phyloP scores from a whole-genome alignment of 2,888 invertebrate genomes.

The Leptinotarsa peninsularis region DNA sequence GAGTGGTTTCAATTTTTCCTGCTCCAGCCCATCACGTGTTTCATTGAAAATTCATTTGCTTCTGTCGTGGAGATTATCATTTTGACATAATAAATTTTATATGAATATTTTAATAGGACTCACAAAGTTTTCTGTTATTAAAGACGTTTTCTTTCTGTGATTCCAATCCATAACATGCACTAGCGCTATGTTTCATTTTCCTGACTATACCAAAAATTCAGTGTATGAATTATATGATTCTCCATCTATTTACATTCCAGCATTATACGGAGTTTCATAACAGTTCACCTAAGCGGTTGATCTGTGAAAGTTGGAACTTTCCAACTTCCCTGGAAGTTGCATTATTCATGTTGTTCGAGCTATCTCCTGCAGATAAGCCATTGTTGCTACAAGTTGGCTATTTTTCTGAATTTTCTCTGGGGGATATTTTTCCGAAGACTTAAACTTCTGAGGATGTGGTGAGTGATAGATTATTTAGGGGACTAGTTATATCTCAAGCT shows the following conservation, averaged over 20 bases:
- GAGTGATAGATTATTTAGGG: conserved; percentile 38
- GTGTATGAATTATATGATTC: conserved; percentile 20
- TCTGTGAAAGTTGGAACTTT: conserved; percentile 51
- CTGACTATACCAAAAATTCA: not conserved
- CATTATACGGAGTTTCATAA: conserved; percentile 39
- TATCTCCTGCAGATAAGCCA: conserved; percentile 61
- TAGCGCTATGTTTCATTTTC: too few species aligned
- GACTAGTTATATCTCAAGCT: conserved; percentile 30
- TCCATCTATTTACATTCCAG: conserved; percentile 28
- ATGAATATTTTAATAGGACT: too few species aligned
- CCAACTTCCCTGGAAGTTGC: conserved; percentile 56
- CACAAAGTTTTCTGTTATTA: too few species aligned
- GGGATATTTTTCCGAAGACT: conserved; percentile 50
- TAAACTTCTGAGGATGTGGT: conserved; percentile 32
- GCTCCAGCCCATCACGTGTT: too few species aligned
- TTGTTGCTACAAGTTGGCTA: conserved; percentile 60
- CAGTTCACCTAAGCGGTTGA: conserved; percentile 50
- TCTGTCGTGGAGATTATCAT: too few species aligned
- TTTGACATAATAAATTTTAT: too few species aligned
- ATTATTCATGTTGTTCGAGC: conserved; percentile 60
- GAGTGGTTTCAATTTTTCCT: too few species aligned
- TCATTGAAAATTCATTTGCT: too few species aligned
- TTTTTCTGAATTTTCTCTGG: conserved; percentile 52
- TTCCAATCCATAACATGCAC: too few species aligned
- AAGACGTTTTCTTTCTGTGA: too few species aligned